phyloP scores from a whole-genome alignment of 2,888 invertebrate species.

The Mimumesa dahlbomi region DNA sequence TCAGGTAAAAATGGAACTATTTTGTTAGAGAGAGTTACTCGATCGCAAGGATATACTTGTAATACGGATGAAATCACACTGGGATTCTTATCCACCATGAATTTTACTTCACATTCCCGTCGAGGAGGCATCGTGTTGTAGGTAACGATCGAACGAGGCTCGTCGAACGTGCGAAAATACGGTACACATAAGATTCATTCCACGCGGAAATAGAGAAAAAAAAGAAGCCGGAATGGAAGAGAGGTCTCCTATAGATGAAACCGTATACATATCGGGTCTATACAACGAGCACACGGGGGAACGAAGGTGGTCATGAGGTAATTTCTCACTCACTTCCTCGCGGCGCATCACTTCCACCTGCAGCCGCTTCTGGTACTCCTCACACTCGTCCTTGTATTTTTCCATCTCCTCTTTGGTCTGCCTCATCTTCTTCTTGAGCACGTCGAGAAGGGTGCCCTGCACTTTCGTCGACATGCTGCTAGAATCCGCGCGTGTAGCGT shows the following conservation, averaged over 20 bases:
- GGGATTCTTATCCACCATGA: background rate
- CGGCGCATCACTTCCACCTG: conserved; percentile 97
- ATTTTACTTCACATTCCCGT: conserved; percentile 1
- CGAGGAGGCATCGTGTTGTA: conserved; percentile 6
- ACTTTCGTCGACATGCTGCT: conserved; percentile 91
- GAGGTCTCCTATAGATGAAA: no score
- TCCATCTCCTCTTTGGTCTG: conserved; percentile 99
- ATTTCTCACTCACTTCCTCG: conserved; percentile 93
- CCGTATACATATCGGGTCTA: no score
- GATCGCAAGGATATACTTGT: no score
- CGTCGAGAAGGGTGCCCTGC: conserved; percentile 97
- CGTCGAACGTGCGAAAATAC: background rate
- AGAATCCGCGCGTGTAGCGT: conserved; percentile 45
- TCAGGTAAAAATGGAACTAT: no score
- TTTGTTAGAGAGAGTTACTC: no score
- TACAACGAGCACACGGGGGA: background rate
- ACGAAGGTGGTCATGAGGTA: conserved; percentile 8
- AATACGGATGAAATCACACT: no score
- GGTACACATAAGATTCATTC: background rate
- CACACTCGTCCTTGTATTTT: conserved; percentile 98
- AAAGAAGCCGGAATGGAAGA: background rate
- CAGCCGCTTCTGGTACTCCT: conserved; percentile 96
- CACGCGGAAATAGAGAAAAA: background rate
- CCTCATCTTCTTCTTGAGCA: conserved; percentile 99
- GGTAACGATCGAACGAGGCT: no score